Conservation (phyloP, 2,797 vertebrate genomes). For the Apogon hyalosoma region DNA sequence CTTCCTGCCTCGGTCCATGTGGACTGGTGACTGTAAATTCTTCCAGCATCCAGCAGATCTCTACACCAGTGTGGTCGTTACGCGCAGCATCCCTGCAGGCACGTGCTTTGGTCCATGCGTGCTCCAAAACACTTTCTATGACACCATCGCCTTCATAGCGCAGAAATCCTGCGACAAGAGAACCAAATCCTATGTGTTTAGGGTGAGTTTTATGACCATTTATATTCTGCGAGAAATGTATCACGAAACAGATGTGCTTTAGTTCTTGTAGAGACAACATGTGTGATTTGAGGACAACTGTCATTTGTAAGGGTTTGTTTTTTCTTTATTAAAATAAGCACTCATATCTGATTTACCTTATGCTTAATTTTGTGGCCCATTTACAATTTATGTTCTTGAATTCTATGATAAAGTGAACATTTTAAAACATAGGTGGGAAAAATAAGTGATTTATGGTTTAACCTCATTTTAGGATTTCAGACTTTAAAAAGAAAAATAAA, state of each 20-base stretch:
- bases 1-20: constrained; percentile 85
- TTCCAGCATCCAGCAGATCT: constrained; percentile 87
- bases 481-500: not conserved
- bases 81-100: constrained; percentile 88
- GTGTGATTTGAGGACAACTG: not conserved
- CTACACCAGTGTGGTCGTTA: constrained; percentile 88
- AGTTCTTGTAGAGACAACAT: not conserved
- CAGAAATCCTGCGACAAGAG: constrained; percentile 88
- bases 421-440: not conserved
- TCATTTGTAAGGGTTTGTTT: not conserved
- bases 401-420: not conserved
- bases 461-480: not conserved
- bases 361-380: not conserved
- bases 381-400: not conserved
- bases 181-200: constrained; percentile 86
- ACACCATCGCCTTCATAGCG: constrained; percentile 92
- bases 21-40: constrained; percentile 87
- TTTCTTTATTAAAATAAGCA: not conserved
- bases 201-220: constrained; percentile 79
- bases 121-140: constrained; percentile 88
- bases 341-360: not conserved
- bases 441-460: not conserved
- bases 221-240: not conserved
- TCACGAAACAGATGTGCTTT: not conserved
- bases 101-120: constrained; percentile 88